Percentiles rank a stretch among this genome's conserved stretches.
Evolutionary conservation across 2,113 vertebrate genomes (phyloP).

Genomic region (Proterorhinus semilunaris): DNA sequence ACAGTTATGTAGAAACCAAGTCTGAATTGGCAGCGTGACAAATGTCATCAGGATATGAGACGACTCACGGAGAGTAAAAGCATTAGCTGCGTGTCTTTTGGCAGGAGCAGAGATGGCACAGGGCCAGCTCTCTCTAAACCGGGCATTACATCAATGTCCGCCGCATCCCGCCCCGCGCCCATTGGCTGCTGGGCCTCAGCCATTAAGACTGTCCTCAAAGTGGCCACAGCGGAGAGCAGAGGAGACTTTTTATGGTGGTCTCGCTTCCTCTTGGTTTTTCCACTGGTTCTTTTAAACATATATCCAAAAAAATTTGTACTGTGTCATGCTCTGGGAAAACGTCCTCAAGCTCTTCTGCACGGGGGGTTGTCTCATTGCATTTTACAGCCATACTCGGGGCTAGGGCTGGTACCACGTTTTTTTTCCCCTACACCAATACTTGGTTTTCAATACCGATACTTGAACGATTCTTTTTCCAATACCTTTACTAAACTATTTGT

Average conservation of each 20-base stretch:
- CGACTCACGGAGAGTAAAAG: background rate
- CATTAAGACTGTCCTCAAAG: background rate
- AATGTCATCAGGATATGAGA: slow-evolving; percentile 15
- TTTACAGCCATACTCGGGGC: too few relatives aligned
- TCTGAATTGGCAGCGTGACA: background rate
- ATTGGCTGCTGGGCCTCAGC: background rate
- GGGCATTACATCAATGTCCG: background rate
- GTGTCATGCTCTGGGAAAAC: too few relatives aligned
- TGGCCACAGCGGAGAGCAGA: background rate
- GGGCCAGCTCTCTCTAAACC: background rate
- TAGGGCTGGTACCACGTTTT: too few relatives aligned
- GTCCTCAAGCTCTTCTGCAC: too few relatives aligned
- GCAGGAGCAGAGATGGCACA: background rate
- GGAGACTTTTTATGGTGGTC: slow-evolving; percentile 1
- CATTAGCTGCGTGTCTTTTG: background rate
- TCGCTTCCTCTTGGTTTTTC: background rate
- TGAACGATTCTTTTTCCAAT: too few relatives aligned
- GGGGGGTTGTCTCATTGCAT: too few relatives aligned
- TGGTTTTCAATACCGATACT: too few relatives aligned
- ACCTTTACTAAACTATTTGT: too few relatives aligned
- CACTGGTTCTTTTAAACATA: background rate
- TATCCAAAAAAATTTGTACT: too few relatives aligned
- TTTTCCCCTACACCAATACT: too few relatives aligned
- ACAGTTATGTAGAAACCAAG: background rate
- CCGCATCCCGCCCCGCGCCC: background rate